Evolutionary conservation across 2,113 vertebrate species (phyloP).

Genomic region (Okapia johnstoni): DNA sequence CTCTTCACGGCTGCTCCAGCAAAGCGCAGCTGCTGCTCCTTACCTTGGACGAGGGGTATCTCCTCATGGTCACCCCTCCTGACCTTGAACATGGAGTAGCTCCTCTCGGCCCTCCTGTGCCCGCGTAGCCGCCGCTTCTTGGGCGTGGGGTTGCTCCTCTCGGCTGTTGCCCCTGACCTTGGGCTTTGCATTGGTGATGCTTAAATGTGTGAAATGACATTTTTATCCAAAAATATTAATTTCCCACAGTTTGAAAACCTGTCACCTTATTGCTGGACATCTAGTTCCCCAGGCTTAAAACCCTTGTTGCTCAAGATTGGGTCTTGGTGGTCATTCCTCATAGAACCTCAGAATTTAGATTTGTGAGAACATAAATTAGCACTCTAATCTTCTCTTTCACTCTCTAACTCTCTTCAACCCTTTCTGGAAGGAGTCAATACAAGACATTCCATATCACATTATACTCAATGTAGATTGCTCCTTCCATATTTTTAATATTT

Average conservation of each 20-base stretch:
- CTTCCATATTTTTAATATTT: background rate
- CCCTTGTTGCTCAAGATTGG: background rate
- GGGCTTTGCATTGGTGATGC: background rate
- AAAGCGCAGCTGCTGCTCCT: too few species aligned
- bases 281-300: background rate
- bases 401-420: background rate
- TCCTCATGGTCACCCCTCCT: too few species aligned
- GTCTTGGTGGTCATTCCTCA: background rate
- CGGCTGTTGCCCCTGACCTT: too few species aligned
- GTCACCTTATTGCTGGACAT: background rate
- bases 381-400: background rate
- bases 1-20: too few species aligned
- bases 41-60: too few species aligned
- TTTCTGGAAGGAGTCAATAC: background rate
- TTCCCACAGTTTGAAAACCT: background rate
- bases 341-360: background rate
- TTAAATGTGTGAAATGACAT: background rate
- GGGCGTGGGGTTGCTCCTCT: too few species aligned
- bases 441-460: background rate
- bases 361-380: background rate
- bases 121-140: too few species aligned
- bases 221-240: background rate
- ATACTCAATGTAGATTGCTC: background rate
- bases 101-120: too few species aligned
- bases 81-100: too few species aligned